Evolutionary conservation across 2,113 vertebrate genomes (phyloP), one percentile per base, ranked within the genome.

Genomic region (Catharus minimus): DNA sequence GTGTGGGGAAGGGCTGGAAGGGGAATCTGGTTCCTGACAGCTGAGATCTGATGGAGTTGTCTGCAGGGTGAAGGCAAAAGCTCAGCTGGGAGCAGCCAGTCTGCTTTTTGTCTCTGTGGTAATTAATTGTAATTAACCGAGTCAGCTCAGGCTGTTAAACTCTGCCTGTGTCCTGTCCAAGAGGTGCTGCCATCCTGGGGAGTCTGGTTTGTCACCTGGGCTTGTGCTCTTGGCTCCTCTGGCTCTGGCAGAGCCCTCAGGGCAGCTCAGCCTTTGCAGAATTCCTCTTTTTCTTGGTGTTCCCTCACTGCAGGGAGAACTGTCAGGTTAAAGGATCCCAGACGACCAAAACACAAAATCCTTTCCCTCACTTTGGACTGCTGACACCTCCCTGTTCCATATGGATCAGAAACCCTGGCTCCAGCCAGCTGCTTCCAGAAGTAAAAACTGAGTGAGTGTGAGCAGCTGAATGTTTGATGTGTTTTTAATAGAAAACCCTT

Each of bases 31-130:
- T 79, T 89, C 67, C 71, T 89, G 75, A 61, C 72, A 77, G 88
- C 55, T 44, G 67, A 93, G 92, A 86, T 92, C 76, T 91, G 53
- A 85, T 86, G 55, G 15, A 92, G 78, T 8, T 76, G 92, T 80
- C 78, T 28, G 69, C 16, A 13, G 47, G 26, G 46, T n/a, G n/a
- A 20, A 36, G 9, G 73, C 57, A 52, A 67, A 28, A 76, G 78
- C 74, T 82, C 82, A 30, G 85, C 67, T 28, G 82, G 88, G 69
- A 78, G 4, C 50, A 61, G 22, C 38, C 50, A 13, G 20, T 52
- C 82, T 79, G 88, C 23, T 53, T 56, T 39, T n/a, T 64, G 56
- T 76, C 52, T 64, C 61, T 47, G n/a, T 57, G 14, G 72, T 91
- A 87, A 92, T 92, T 94, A 93, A 87, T 73, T 46, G 56, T 89